A percentile compares a stretch with the other conserved stretches of the same genome.
These are phyloP conservation scores for Dryobota labecula DNA, from an alignment of 2,888 invertebrate genomes.

Conservation along the genomic window DNA sequence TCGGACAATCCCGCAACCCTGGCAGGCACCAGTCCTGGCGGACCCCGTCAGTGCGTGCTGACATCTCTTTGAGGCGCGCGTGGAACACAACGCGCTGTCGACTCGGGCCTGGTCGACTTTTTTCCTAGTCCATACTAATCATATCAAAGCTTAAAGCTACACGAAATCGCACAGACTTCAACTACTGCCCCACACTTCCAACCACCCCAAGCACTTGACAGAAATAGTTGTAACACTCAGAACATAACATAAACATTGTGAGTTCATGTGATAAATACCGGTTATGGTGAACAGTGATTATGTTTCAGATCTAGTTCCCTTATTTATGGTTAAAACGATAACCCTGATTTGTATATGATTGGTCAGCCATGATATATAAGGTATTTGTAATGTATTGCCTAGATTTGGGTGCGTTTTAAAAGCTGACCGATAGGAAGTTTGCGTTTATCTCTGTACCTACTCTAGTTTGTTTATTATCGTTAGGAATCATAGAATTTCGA, in stretches of 20 bases:
- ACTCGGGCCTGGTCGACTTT: no score
- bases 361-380: slow-evolving; percentile 68
- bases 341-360: slow-evolving; percentile 80
- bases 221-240: slow-evolving; percentile 81
- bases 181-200: slow-evolving; percentile 48
- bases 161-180: slow-evolving; percentile 33
- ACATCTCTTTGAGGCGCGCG: no score
- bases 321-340: slow-evolving; percentile 75
- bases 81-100: no score
- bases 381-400: slow-evolving; percentile 66
- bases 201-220: slow-evolving; percentile 70
- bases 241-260: slow-evolving; percentile 75
- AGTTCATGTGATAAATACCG: slow-evolving; percentile 78
- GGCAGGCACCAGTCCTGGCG: no score
- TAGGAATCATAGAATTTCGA: not conserved
- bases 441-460: slow-evolving; percentile 24
- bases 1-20: no score
- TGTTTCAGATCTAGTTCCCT: slow-evolving; percentile 73
- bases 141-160: not conserved
- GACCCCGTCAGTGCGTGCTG: no score
- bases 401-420: slow-evolving; percentile 63
- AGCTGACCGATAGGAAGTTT: slow-evolving; percentile 33
- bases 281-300: slow-evolving; percentile 74
- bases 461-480: slow-evolving; percentile 31
- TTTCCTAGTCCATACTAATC: not conserved